A percentile compares a stretch with the other conserved stretches of the same genome.
phyloP scores from a whole-genome alignment of 1,140 invertebrate genomes.

The Pteromalus puparum region DNA sequence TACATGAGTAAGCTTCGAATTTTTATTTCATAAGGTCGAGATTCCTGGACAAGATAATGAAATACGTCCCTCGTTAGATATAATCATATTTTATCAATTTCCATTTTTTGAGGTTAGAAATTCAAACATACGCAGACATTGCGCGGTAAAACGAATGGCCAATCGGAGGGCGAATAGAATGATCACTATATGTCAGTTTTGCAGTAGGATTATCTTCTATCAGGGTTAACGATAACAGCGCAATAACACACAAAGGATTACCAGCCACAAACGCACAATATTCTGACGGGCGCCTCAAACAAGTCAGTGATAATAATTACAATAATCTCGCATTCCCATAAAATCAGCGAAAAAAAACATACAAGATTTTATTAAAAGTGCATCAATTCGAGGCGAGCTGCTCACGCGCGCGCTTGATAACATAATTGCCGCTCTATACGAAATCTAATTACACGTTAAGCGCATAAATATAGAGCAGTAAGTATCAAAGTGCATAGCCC shows the following conservation, averaged over 20 bases:
- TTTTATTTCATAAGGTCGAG: no score
- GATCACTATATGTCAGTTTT: no score
- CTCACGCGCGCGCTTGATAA: background rate
- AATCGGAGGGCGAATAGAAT: no score
- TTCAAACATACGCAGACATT: no score
- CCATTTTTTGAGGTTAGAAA: no score
- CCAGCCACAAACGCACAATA: background rate
- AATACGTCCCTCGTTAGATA: no score
- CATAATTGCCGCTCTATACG: constrained; percentile 1
- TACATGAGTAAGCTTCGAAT: no score
- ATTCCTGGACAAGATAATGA: no score
- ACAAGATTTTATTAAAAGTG: background rate
- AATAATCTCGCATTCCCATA: background rate
- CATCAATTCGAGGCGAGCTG: background rate
- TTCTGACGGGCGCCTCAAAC: background rate
- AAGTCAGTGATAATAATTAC: background rate
- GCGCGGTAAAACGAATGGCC: no score
- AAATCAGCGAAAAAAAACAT: background rate
- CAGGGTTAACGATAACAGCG: background rate
- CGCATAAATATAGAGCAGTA: background rate
- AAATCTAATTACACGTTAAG: constrained; percentile 27
- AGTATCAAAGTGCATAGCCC: background rate
- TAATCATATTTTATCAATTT: no score
- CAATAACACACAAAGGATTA: background rate
- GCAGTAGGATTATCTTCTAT: no score